Conservation (phyloP, 2,113 vertebrate species). For the Microtus pennsylvanicus region DNA sequence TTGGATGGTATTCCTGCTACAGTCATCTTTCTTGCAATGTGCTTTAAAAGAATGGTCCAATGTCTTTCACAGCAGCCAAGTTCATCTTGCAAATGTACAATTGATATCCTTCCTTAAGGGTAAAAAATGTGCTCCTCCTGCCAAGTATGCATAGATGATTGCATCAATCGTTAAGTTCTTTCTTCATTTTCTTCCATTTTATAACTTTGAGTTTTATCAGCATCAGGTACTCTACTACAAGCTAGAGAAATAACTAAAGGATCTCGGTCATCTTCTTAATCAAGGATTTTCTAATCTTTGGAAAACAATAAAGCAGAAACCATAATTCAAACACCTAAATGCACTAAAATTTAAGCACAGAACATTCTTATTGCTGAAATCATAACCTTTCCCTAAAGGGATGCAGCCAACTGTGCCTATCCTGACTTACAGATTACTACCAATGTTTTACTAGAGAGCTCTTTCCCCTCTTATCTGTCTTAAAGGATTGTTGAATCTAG, state of each 20-base stretch:
- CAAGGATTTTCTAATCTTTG: slow-evolving; percentile 3
- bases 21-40: neutral
- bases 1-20: neutral
- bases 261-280: neutral
- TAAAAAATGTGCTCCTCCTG: neutral
- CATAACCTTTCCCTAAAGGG: neutral
- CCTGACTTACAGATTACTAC: neutral
- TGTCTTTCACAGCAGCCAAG: neutral
- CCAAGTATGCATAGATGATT: neutral
- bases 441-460: neutral
- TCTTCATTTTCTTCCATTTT: slow-evolving; percentile 23
- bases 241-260: neutral
- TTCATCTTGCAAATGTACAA: slow-evolving; percentile 2
- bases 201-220: neutral
- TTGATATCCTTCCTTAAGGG: neutral
- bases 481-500: neutral
- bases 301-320: neutral
- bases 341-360: neutral
- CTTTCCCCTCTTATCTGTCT: neutral
- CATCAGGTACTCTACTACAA: slow-evolving; percentile 19
- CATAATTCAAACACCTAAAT: neutral
- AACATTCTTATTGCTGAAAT: neutral
- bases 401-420: neutral
- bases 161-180: neutral
- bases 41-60: neutral